Evolutionary conservation across 1,140 invertebrate genomes (phyloP).

Genomic region (Pseudomyrmex flavicornis): DNA sequence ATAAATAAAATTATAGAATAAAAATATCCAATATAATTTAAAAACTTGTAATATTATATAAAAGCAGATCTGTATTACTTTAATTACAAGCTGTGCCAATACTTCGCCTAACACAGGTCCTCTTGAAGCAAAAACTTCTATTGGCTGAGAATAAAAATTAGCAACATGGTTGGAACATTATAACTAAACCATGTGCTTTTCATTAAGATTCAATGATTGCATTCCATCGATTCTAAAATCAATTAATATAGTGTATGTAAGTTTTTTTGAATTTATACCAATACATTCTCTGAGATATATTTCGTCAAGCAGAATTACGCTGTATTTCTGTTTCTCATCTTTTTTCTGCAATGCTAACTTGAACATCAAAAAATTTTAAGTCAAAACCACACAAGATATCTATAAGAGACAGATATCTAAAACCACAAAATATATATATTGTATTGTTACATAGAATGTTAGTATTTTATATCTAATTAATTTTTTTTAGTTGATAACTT

Average conservation of each 20-base stretch:
- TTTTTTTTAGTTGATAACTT: too few relatives aligned
- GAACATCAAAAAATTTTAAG: background rate
- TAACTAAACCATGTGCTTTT: background rate
- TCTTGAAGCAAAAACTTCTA: background rate
- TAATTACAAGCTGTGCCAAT: too few relatives aligned
- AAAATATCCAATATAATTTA: too few relatives aligned
- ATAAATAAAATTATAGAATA: too few relatives aligned
- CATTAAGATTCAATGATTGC: background rate
- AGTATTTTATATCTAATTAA: too few relatives aligned
- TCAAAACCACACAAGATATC: background rate
- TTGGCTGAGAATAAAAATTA: background rate
- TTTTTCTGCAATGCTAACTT: background rate
- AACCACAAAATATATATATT: too few relatives aligned
- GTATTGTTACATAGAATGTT: too few relatives aligned
- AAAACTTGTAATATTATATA: too few relatives aligned
- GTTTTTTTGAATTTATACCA: background rate
- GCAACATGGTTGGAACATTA: background rate
- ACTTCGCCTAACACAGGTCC: background rate
- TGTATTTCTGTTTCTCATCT: slow-evolving; percentile 5
- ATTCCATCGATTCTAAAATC: background rate
- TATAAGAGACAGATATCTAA: background rate
- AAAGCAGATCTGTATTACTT: too few relatives aligned
- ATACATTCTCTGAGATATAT: background rate
- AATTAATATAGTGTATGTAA: background rate
- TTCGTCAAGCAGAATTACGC: slow-evolving; percentile 9